Conservation (phyloP, 2,113 vertebrate genomes). For the Embiotoca jacksoni region DNA sequence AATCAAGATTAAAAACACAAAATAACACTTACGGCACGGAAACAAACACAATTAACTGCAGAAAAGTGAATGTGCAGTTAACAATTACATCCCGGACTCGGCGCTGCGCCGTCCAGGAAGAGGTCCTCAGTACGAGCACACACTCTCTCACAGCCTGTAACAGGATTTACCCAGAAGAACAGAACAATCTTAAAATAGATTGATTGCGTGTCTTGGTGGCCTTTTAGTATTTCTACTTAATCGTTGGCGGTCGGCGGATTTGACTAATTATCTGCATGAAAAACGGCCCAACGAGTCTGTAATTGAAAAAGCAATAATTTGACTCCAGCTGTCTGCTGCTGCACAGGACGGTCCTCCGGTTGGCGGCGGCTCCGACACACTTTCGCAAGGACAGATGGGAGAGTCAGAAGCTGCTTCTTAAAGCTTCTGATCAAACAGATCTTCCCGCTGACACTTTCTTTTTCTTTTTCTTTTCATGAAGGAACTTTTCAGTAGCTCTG, state of each 20-base stretch:
- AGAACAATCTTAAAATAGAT: slow-evolving; percentile 56
- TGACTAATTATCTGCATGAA: slow-evolving; percentile 62
- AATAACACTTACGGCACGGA: rapidly evolving
- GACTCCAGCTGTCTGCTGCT: slow-evolving; percentile 14
- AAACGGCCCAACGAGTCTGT: slow-evolving; percentile 8
- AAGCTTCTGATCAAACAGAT: slow-evolving; percentile 5
- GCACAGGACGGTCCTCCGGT: background rate
- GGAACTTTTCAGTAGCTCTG: no score
- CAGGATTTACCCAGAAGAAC: slow-evolving; percentile 31
- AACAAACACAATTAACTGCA: background rate
- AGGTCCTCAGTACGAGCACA: background rate
- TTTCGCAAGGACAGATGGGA: background rate
- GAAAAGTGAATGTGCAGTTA: no score
- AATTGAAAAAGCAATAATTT: slow-evolving; percentile 70
- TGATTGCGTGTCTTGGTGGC: slow-evolving; percentile 43
- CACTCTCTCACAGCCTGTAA: background rate
- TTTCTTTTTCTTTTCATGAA: background rate
- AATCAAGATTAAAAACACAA: background rate
- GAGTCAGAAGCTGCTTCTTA: background rate
- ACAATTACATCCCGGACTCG: no score
- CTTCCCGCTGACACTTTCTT: slow-evolving; percentile 18
- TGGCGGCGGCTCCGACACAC: background rate
- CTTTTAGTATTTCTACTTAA: slow-evolving; percentile 56
- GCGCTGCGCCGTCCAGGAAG: background rate
- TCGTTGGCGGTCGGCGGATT: slow-evolving; percentile 49